Conservation (phyloP, 2,888 invertebrate genomes). For the Nasonovia ribisnigri region DNA sequence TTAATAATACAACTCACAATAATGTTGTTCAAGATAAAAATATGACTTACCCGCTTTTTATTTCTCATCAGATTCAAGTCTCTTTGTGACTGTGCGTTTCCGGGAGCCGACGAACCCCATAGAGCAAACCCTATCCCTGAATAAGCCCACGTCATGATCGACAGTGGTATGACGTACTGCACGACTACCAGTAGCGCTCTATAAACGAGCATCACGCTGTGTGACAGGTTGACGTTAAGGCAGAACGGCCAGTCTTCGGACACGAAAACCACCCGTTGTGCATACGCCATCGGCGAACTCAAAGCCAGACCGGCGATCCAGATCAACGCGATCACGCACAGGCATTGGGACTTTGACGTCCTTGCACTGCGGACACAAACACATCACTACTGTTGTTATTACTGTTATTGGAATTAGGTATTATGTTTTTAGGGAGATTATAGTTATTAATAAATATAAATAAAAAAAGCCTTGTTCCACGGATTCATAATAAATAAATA, state of each 20-base stretch:
- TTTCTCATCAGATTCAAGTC: slow-evolving; percentile 73
- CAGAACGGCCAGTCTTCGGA: slow-evolving; percentile 73
- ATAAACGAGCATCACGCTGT: slow-evolving; percentile 74
- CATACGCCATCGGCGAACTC: slow-evolving; percentile 71
- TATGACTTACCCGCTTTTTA: slow-evolving; percentile 72
- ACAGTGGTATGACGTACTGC: slow-evolving; percentile 74
- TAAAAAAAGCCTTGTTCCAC: not conserved
- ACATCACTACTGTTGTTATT: not conserved
- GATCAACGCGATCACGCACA: slow-evolving; percentile 71
- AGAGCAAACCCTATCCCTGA: slow-evolving; percentile 73
- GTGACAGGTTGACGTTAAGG: slow-evolving; percentile 73
- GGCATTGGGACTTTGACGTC: slow-evolving; percentile 71
- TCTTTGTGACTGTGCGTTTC: slow-evolving; percentile 72
- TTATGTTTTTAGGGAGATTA: not conserved
- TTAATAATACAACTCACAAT: not conserved
- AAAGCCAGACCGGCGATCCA: slow-evolving; percentile 72
- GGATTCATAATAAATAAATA: not conserved
- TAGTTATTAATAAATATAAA: not conserved
- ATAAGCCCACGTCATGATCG: slow-evolving; percentile 74
- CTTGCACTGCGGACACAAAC: slow-evolving; percentile 69
- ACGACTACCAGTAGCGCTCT: slow-evolving; percentile 74
- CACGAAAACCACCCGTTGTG: slow-evolving; percentile 69
- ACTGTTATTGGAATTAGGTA: not conserved
- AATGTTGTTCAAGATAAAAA: not conserved
- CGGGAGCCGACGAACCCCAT: slow-evolving; percentile 73